Evolutionary conservation across 1,140 invertebrate genomes (phyloP).

Genomic region (Sycophila sp.): DNA sequence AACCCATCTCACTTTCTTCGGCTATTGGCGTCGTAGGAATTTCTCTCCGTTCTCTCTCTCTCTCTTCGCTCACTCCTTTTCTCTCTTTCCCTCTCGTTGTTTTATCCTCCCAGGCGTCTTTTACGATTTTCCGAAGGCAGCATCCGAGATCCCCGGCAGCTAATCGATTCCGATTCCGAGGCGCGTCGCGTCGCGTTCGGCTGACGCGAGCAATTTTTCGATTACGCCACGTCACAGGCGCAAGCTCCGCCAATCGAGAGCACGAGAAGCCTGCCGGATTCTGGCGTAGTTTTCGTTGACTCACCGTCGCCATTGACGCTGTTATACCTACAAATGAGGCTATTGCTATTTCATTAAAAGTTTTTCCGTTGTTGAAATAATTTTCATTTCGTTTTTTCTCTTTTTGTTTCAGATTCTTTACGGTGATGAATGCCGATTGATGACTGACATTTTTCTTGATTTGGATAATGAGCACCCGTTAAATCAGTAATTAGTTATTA

Average conservation of each 20-base stretch:
- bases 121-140: neutral
- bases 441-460: too few relatives aligned
- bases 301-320: neutral
- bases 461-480: too few relatives aligned
- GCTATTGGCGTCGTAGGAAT: neutral
- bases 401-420: too few relatives aligned
- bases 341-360: too few relatives aligned
- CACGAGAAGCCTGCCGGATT: neutral
- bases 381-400: too few relatives aligned
- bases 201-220: slow-evolving; percentile 31
- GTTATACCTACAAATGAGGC: neutral
- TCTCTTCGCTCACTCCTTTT: neutral
- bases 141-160: neutral
- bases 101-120: neutral
- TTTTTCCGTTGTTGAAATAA: too few relatives aligned
- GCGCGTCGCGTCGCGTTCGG: neutral
- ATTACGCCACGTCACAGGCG: neutral
- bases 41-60: neutral
- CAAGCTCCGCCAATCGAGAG: too few relatives aligned
- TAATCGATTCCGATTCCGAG: slow-evolving; percentile 34
- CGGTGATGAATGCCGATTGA: too few relatives aligned
- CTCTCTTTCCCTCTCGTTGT: neutral
- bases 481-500: too few relatives aligned
- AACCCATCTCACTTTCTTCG: neutral
- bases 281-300: neutral